Conservation (phyloP, 2,888 invertebrate species). For the Microctonus hyperodae region DNA sequence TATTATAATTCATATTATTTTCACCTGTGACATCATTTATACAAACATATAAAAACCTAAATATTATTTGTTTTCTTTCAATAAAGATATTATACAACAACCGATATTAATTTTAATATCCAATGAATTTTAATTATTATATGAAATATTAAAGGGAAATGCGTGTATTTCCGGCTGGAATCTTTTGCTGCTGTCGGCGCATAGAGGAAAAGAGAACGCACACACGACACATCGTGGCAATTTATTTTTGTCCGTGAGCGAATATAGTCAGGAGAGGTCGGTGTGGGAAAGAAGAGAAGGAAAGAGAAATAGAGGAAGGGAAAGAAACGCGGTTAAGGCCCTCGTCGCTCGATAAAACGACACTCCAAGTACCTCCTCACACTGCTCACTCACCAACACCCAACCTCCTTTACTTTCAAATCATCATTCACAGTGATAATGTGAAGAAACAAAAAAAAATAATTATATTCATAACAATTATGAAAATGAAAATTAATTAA, state of each 20-base stretch:
- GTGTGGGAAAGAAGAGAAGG: not conserved
- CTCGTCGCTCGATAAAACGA: conserved; percentile 38
- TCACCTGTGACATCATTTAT: not conserved
- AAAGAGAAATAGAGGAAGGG: not conserved
- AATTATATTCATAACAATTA: too few relatives aligned
- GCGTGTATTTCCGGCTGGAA: not conserved
- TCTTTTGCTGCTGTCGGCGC: not conserved
- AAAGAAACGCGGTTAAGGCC: conserved; percentile 1
- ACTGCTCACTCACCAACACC: conserved; percentile 17
- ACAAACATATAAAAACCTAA: too few relatives aligned
- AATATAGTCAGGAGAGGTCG: conserved; percentile 1
- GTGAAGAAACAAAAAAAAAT: too few relatives aligned
- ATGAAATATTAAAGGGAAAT: not conserved
- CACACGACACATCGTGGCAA: not conserved
- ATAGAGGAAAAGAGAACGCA: not conserved
- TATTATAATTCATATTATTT: not conserved
- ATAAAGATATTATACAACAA: too few relatives aligned
- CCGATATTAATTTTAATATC: not conserved
- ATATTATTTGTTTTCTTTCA: too few relatives aligned
- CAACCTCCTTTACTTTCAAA: not conserved
- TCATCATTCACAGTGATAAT: not conserved
- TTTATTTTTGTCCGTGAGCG: conserved; percentile 28
- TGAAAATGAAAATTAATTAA: not conserved
- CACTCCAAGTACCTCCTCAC: conserved; percentile 19
- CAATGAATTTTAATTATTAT: not conserved